Base-by-base conservation (phyloP, 2,888 invertebrate species). In the Coenonympha arcania region DNA sequence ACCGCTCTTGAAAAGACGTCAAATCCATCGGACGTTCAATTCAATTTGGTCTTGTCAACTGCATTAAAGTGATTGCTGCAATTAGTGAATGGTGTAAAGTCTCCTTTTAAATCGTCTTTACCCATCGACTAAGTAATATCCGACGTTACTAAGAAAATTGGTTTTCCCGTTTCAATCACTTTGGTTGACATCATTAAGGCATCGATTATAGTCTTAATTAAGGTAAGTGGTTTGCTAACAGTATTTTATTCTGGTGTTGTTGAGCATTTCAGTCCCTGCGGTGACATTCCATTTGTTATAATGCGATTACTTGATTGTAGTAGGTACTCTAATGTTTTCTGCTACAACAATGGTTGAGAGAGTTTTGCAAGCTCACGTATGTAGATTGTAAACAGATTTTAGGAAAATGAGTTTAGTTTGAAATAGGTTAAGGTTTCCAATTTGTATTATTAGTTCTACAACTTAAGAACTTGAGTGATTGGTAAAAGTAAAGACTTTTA, bases 51-150 rank as follows among this genome's bases (percentile, higher is more conserved):
- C 74, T 76, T 73, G 79, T 72, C 79, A 80, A 82, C 80, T 82
- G 83, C 83, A 84, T 84, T 82, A 83, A 78, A 83, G 76, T 83
- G 83, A 85, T 85, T 83, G 82, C 83, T 73, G 80, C 80, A 85
- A 85, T 85, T 84, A 85, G 82, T 71, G 83, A 79, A 79, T 83
- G 82, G 79, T 79, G 81, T 80, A 81, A 79, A 78, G 70, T 73
- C 69, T 69, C 69, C 76, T 76, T 76, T 79, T 74, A 74, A 62
- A 68, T 73, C 68, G 73, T 79, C 73, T 76, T 76, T 69, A 24
- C 20, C 64, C 69, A 68, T 60, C 69, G 76, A 78, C 82, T 79
- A 79, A 80, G 80, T 79, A 82, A 80, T 79, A 81, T 79, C 24
- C 22, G 34, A 33, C 75, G 75, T 73, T 72, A 74, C 69, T 59